These are phyloP conservation scores for Ondatra zibethicus DNA, from an alignment of 2,113 vertebrate genomes.

Conservation along the genomic window DNA sequence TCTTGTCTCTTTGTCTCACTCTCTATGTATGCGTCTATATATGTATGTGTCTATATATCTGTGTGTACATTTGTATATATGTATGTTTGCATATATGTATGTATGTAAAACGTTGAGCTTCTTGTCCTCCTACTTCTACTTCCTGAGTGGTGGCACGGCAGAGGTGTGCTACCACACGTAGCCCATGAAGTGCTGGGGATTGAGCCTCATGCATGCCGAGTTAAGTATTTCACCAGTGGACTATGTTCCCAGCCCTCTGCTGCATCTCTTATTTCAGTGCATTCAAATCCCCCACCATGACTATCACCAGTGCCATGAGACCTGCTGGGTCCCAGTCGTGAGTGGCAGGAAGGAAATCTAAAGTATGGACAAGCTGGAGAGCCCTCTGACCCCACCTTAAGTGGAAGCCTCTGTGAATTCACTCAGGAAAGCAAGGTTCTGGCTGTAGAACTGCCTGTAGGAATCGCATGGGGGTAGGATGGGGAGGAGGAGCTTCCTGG, in stretches of 20 bases:
- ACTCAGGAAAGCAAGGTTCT: background rate
- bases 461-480: background rate
- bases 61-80: background rate
- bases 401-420: background rate
- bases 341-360: background rate
- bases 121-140: background rate
- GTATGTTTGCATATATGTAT: background rate
- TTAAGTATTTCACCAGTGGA: background rate
- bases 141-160: background rate
- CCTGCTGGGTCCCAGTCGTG: background rate
- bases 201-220: background rate
- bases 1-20: background rate
- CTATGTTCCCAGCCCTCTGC: background rate
- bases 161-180: background rate
- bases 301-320: no score
- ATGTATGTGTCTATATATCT: background rate
- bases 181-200: background rate
- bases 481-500: background rate
- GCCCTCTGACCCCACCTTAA: background rate
- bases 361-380: background rate
- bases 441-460: background rate
- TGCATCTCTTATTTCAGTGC: background rate
- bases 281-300: background rate
- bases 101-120: background rate
- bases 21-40: background rate